Conservation (phyloP, 2,113 vertebrate species). For the Speoplatyrhinus poulsoni region DNA sequence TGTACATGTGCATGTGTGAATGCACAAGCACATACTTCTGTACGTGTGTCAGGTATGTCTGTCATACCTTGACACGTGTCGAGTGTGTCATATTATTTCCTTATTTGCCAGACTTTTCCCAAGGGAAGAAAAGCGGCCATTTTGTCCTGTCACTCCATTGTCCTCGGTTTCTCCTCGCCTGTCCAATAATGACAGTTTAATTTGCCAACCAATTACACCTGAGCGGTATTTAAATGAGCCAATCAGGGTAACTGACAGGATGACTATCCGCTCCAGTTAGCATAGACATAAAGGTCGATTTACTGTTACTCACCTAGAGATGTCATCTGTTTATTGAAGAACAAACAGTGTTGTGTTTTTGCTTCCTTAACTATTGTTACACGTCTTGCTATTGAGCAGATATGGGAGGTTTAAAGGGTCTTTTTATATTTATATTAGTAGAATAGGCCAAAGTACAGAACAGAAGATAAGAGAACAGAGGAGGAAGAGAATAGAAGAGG, state of each 20-base stretch:
- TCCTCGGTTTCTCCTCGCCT: conserved; percentile 64
- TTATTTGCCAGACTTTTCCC: conserved; percentile 61
- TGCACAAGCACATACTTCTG: not conserved
- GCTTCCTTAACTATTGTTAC: no score
- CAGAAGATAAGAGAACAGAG: conserved; percentile 12
- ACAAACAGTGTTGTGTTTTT: no score
- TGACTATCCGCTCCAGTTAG: conserved; percentile 66
- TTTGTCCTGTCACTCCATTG: conserved; percentile 70
- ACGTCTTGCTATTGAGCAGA: not conserved
- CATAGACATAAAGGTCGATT: conserved; percentile 61
- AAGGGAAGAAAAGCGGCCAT: conserved; percentile 53
- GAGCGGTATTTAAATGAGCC: conserved; percentile 88
- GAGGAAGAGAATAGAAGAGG: conserved; percentile 22
- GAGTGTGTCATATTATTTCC: conserved; percentile 8
- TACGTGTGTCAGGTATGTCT: conserved; percentile 29
- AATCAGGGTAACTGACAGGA: conserved; percentile 73
- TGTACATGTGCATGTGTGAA: not conserved
- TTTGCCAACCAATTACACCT: conserved; percentile 86
- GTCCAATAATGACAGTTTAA: conserved; percentile 86
- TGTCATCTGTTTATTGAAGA: no score
- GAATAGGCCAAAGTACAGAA: conserved; percentile 38
- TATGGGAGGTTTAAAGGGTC: not conserved
- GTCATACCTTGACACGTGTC: not conserved
- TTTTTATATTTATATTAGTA: not conserved
- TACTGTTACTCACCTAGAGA: conserved; percentile 34